phyloP scores from a whole-genome alignment of 2,113 vertebrate species.

The Pedetes capensis region DNA sequence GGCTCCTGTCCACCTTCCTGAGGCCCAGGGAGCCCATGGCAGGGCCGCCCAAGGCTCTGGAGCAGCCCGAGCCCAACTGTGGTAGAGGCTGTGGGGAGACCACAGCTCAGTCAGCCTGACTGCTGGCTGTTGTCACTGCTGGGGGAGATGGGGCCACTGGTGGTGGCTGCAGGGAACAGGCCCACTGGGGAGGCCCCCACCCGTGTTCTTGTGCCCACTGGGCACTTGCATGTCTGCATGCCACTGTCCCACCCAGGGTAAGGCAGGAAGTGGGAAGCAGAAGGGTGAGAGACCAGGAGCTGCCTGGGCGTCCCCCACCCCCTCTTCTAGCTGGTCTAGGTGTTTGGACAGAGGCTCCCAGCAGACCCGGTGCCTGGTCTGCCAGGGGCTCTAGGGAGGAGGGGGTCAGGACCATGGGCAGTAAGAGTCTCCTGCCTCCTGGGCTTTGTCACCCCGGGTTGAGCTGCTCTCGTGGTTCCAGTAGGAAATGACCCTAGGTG shows the following conservation, averaged over 20 bases:
- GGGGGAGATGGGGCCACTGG: neutral
- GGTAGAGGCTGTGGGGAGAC: neutral
- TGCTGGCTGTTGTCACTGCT: neutral
- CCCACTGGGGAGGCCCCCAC: neutral
- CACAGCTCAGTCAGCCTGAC: neutral
- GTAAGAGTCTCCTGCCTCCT: neutral
- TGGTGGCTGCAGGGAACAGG: rapidly evolving
- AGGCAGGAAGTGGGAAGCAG: neutral
- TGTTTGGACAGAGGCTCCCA: neutral
- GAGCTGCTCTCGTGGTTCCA: neutral
- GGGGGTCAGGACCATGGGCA: too few species aligned
- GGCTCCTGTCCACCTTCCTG: neutral
- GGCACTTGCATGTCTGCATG: neutral
- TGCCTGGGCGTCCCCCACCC: neutral
- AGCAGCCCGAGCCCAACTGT: neutral
- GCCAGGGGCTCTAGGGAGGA: neutral
- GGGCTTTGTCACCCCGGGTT: neutral
- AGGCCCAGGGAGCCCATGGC: neutral
- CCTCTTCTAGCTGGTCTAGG: neutral
- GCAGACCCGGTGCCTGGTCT: neutral
- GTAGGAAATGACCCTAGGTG: neutral
- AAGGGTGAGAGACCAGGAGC: too few species aligned
- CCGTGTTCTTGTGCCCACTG: rapidly evolving
- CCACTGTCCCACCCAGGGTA: neutral
- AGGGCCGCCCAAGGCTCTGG: neutral